Base-by-base conservation (phyloP, 2,888 invertebrate genomes). In the Carpatolechia fugitivella region DNA sequence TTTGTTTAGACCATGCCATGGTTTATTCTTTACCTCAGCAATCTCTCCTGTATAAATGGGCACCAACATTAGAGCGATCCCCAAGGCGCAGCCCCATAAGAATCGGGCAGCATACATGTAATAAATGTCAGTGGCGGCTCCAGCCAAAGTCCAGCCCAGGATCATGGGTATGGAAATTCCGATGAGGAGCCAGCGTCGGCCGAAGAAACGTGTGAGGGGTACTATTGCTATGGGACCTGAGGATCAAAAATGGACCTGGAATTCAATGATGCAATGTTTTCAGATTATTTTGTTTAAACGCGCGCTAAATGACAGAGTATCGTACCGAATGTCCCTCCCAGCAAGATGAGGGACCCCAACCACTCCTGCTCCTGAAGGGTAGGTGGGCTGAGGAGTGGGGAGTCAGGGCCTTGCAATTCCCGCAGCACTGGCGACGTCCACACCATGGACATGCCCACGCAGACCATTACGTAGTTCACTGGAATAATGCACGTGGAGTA, bases 391-490 rank as follows among this genome's bases (percentile, higher is more conserved):
- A 18, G 1, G n/a, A 50, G 36, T 4, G 36, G 50, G 7, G 50
- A 50, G 20, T 20, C n/a, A 4, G 35, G n/a, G 4, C 50, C 36
- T 7, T 36, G 50, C 35, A 50, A 35, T 24, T 36, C 13, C n/a
- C 20, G n/a, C 16, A 50, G 10, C 24, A 48, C 48, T 3, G 50
- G 50, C 5, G 50, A 50, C 35, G 50, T 20, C 50, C 50, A 69
- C 57, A 56, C 60, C 60, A 64, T 63, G 0, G 50, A 67, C 62
- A 66, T 63, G 60, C 64, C 64, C 60, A 67, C 46, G 56, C 63
- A 67, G 1, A 41, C 13, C 41, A 20, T 20, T 10, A 20, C 3
- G 16, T 40, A 40, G 16, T 14, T 40, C 14, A 14, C 40, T 40
- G 16, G 3, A 40, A 14, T 8, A 35, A 35, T 5, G 35, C 2